Evolutionary conservation across 2,888 invertebrate genomes (phyloP).

Genomic region (Drosophila crucigera): DNA sequence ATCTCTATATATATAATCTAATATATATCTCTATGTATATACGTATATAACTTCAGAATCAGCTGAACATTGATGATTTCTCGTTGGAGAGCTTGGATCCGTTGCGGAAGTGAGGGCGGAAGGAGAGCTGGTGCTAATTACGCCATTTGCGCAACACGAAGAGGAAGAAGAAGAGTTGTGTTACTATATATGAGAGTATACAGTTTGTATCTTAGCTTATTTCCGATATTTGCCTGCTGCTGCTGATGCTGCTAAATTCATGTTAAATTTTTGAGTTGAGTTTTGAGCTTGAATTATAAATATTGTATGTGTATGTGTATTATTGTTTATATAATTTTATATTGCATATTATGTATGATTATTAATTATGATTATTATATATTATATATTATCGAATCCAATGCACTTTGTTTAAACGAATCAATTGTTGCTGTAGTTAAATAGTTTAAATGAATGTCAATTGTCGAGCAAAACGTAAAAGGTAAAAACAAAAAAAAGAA

Average conservation of each 20-base stretch:
- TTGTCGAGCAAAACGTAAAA: constrained; percentile 44
- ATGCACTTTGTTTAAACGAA: constrained; percentile 75
- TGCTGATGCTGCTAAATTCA: constrained; percentile 39
- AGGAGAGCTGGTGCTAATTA: constrained; percentile 62
- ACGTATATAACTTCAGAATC: constrained; percentile 87
- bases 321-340: constrained; percentile 76
- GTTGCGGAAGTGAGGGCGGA: constrained; percentile 88
- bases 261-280: constrained; percentile 31
- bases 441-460: constrained; percentile 72
- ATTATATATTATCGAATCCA: constrained; percentile 63
- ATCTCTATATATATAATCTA: not conserved
- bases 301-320: constrained; percentile 70
- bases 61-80: constrained; percentile 91
- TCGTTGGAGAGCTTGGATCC: constrained; percentile 97
- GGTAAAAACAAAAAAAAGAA: constrained; percentile 32
- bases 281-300: constrained; percentile 53
- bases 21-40: too few species aligned
- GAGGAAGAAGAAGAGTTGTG: constrained; percentile 22
- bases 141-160: constrained; percentile 61
- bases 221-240: constrained; percentile 43
- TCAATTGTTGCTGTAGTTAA: constrained; percentile 77
- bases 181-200: constrained; percentile 35
- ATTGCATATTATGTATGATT: constrained; percentile 65
- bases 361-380: constrained; percentile 51
- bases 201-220: constrained; percentile 29